Evolutionary conservation across 2,888 invertebrate genomes (phyloP), one percentile per base, ranked within the genome.

Genomic region (Philopedon plagiatum): DNA sequence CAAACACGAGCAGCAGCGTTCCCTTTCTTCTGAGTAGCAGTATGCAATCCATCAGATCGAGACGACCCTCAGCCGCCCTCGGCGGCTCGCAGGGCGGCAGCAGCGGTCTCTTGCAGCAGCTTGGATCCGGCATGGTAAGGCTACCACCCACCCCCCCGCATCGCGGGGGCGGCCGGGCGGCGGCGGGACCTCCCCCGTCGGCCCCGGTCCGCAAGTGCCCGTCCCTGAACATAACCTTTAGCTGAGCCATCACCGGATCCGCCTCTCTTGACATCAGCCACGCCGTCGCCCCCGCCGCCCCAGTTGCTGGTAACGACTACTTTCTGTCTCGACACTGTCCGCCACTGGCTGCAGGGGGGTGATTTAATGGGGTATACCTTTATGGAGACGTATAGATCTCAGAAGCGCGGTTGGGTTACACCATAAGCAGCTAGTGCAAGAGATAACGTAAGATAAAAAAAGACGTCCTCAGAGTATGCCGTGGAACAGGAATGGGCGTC

Each of bases 71-170:
- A 81, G 87, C 93, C 82, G 91, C 92, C 81, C 87, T 93, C 77
- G 91, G 92, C 56, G 75, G 70, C 37, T 66, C 70, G 29, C 68
- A 68, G 56, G 62, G 65, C 51, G 71, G 73, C 56, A 73, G 75
- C 51, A 71, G 73, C 49, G 82, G 94, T 77, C 87, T 96, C 75
- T 87, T 96, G 78, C 95, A 96, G 84, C 95, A 96, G 87, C 89
- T 96, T 85, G 94, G 95, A 90, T 92, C 93, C 87, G 95, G 95
- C 90, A 93, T 96, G 94, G 96, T 96, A 94, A 95, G 95, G 90
- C 92, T 90, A 88, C 71, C 70, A 29, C 73, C 69, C 44, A 68
- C 65, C 29, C 63, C 72, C 37, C 73, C 61, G 62, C 73, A 71
- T 21, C 74, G 65, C 65, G 69, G 71, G 70, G 75, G 71, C 69